Evolutionary conservation across 2,113 vertebrate genomes (phyloP), one percentile per base, ranked within the genome.

Genomic region (Corythoichthys intestinalis): DNA sequence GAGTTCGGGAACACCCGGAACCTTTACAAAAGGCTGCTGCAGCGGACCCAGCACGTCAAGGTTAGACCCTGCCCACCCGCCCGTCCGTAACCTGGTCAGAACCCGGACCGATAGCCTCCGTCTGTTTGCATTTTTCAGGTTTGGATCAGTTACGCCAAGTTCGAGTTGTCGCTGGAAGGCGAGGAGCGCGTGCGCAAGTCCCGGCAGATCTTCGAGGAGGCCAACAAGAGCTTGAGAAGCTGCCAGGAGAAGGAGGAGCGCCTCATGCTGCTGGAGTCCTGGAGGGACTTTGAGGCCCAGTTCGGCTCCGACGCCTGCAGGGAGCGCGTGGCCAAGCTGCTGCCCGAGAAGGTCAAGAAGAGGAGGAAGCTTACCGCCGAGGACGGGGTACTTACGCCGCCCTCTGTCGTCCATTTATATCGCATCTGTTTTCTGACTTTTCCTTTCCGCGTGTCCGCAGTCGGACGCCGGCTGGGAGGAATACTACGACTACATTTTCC

Each of bases 291-390:
- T 8, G 97, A 99, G 84, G 91, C 89, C 2, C 94, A 98, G 81
- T 96, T 96, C 2, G 97, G 97, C 73, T 91, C 91, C 0, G 81
- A 86, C 0, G 12, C 72, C 67, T 91, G 89, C 35, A 90, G 87
- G 56, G 95, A 98, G 10, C 88, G 95, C 62, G 96, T 98, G 20
- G 81, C 84, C 14, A 95, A 96, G 76, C 94, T 99, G 58, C 94
- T 99, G 93, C 97, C 97, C 0, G 96, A 98, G 87, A 97, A 97
- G 73, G 97, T 98, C 76, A 98, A 98, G 93, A 99, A 98, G 91
- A 96, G 97, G 88, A 95, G 95, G 76, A 99, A 98, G 88, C 90
- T 99, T 57, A 96, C 97, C 2, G 91, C 96, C 0, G 97, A 98
- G 67, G 97, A 99, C 41, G 97, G 97, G 94, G 97, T 99, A 91